These are phyloP conservation scores for Triops longicaudatus DNA, from an alignment of 1,140 invertebrate species.

Conservation along the genomic window DNA sequence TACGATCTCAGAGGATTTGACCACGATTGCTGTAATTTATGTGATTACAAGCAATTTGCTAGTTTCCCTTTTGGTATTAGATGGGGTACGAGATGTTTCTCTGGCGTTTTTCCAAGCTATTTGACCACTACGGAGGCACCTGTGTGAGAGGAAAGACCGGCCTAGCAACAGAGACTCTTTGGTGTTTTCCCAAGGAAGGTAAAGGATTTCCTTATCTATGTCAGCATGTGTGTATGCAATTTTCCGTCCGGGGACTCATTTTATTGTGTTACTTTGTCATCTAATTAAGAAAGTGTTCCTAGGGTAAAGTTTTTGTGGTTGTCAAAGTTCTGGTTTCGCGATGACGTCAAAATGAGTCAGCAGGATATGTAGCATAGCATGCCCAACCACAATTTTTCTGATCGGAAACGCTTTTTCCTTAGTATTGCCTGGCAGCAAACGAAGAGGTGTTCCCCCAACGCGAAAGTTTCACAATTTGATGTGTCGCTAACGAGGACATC, in stretches of 20 bases:
- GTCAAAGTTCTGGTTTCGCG: no score
- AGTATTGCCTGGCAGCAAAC: no score
- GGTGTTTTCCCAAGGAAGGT: background rate
- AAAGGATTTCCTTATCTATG: background rate
- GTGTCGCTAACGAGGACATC: background rate
- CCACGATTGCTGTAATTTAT: background rate
- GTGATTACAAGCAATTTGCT: background rate
- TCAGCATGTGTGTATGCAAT: no score
- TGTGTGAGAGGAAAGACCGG: background rate
- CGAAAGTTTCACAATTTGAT: background rate
- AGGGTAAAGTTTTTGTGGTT: no score
- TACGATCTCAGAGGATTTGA: background rate
- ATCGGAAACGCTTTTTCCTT: no score
- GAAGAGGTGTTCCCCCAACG: constrained; percentile 4
- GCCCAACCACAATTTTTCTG: no score
- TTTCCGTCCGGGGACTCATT: no score
- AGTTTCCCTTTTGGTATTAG: background rate
- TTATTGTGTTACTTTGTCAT: no score
- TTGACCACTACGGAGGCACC: background rate
- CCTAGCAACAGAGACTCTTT: background rate
- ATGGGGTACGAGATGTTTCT: background rate
- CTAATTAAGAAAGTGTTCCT: no score
- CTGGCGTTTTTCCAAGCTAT: background rate
- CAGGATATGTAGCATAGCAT: no score
- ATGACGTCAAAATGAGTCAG: no score